Percentiles rank a stretch among this genome's conserved stretches.
Conservation (phyloP, 2,888 invertebrate species). For the Salpingus planirostris region DNA sequence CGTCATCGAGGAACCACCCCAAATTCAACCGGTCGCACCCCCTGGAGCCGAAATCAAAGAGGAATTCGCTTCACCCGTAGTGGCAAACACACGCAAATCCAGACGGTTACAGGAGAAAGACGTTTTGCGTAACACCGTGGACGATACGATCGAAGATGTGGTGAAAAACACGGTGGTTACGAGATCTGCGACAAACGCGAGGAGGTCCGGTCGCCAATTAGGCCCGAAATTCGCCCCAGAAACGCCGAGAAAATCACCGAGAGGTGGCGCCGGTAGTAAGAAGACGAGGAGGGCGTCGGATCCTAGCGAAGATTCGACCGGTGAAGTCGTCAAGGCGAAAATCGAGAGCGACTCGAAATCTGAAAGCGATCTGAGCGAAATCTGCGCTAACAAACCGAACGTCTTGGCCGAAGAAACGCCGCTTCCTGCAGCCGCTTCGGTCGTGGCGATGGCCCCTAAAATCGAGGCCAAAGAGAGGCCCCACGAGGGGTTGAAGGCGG, state of each 20-base stretch:
- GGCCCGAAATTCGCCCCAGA: slow-evolving; percentile 22
- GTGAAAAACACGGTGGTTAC: slow-evolving; percentile 55
- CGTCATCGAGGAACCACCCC: slow-evolving; percentile 19
- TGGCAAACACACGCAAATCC: slow-evolving; percentile 67
- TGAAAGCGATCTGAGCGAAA: slow-evolving; percentile 12
- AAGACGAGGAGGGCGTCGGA: slow-evolving; percentile 59
- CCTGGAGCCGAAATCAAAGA: slow-evolving; percentile 50
- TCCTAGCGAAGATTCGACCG: slow-evolving; percentile 54
- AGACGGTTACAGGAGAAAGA: slow-evolving; percentile 71
- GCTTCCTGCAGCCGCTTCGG: slow-evolving; percentile 4
- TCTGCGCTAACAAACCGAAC: too few species aligned
- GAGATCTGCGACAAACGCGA: slow-evolving; percentile 34
- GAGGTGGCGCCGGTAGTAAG: slow-evolving; percentile 47
- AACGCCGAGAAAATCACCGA: slow-evolving; percentile 52
- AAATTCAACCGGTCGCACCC: slow-evolving; percentile 12
- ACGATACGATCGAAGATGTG: slow-evolving; percentile 86
- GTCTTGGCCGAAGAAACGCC: slow-evolving; percentile 8
- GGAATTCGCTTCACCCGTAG: slow-evolving; percentile 51
- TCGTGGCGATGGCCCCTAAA: slow-evolving; percentile 12
- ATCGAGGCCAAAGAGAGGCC: slow-evolving; percentile 28
- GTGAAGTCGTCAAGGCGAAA: slow-evolving; percentile 44
- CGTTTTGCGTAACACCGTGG: slow-evolving; percentile 65
- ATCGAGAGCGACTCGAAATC: too few species aligned
- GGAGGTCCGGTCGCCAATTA: slow-evolving; percentile 49
- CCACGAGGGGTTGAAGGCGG: slow-evolving; percentile 37